Evolutionary conservation across 1,140 invertebrate species (phyloP).

Genomic region (Diabrotica virgifera): DNA sequence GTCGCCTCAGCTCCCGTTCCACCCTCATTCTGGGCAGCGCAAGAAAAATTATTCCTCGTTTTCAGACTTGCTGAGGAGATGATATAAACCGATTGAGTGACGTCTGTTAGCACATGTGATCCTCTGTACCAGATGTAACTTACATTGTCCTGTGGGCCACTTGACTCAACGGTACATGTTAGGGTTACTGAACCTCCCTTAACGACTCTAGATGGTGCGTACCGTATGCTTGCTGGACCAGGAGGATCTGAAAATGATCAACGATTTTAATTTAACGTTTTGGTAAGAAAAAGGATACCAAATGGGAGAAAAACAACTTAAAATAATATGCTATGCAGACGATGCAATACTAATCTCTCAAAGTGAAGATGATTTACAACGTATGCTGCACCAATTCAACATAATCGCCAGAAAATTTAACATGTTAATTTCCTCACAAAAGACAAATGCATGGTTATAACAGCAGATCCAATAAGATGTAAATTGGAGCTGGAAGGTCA

Average conservation of each 20-base stretch:
- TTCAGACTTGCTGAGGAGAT: constrained; percentile 78
- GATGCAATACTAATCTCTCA: too few species aligned
- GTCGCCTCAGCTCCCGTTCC: constrained; percentile 72
- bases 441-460: too few species aligned
- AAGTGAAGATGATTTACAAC: too few species aligned
- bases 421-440: too few species aligned
- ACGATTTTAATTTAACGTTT: not conserved
- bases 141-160: constrained; percentile 71
- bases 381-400: too few species aligned
- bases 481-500: too few species aligned
- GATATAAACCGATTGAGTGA: constrained; percentile 69
- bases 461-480: too few species aligned
- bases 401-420: too few species aligned
- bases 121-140: constrained; percentile 78
- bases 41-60: constrained; percentile 82
- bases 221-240: constrained; percentile 32
- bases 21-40: constrained; percentile 77
- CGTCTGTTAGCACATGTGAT: constrained; percentile 65
- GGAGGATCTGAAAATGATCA: constrained; percentile 38
- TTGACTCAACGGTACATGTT: constrained; percentile 76
- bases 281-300: too few species aligned
- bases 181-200: constrained; percentile 77
- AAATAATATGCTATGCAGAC: too few species aligned
- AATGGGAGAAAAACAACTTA: too few species aligned
- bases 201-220: constrained; percentile 67